Conservation (phyloP, 1,140 invertebrate species). For the Aethina tumida region DNA sequence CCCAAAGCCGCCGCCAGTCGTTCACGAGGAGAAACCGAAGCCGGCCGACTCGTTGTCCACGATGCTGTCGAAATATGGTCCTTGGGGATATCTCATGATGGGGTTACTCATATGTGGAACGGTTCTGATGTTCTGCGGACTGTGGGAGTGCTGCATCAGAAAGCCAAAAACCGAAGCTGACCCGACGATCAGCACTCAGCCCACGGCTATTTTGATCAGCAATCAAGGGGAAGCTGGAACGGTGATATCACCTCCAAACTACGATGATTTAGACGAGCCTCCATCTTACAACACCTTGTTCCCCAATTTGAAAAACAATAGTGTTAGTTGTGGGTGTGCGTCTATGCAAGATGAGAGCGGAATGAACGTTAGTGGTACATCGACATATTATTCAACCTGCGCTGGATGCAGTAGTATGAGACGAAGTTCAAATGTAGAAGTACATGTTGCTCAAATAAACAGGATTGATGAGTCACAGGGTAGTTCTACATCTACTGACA, state of each 20-base stretch:
- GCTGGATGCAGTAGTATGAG: too few relatives aligned
- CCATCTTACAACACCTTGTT: conserved; percentile 34
- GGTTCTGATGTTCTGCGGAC: conserved; percentile 50
- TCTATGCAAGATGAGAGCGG: too few relatives aligned
- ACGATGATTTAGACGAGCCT: conserved; percentile 37
- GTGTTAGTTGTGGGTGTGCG: too few relatives aligned
- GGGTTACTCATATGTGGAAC: conserved; percentile 53
- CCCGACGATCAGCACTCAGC: conserved; percentile 11
- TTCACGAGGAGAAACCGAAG: conserved; percentile 12
- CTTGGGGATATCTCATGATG: conserved; percentile 54
- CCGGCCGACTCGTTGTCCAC: conserved; percentile 33
- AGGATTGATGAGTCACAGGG: too few relatives aligned
- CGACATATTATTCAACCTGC: too few relatives aligned
- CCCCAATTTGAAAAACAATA: conserved; percentile 24
- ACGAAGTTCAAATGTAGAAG: too few relatives aligned
- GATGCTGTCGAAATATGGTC: conserved; percentile 48
- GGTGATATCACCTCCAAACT: conserved; percentile 28
- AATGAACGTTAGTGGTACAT: too few relatives aligned
- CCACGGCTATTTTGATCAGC: conserved; percentile 24
- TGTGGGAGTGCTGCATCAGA: conserved; percentile 43
- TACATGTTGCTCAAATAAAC: too few relatives aligned
- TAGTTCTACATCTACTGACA: too few relatives aligned
- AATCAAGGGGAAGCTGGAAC: conserved; percentile 13
- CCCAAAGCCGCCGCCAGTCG: conserved; percentile 11
- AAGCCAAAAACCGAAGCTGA: conserved; percentile 32